These are phyloP conservation scores for Dysmachus trigonus DNA, from an alignment of 2,888 invertebrate genomes.

Conservation along the genomic window DNA sequence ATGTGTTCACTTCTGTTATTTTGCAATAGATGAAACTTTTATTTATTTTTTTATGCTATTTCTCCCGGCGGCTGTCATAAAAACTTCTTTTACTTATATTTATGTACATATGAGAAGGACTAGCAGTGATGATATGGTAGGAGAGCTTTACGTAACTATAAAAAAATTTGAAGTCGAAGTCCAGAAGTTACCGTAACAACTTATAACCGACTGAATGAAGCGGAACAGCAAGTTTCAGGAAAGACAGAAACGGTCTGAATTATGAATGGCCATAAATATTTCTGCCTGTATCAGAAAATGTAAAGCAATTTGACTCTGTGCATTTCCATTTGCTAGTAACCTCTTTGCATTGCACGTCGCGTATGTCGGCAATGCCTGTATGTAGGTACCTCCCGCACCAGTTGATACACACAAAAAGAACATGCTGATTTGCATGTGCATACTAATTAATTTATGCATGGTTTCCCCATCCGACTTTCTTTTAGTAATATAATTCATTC, in stretches of 20 bases:
- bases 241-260: conserved; percentile 10
- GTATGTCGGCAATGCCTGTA: not conserved
- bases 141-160: too few species aligned
- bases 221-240: not conserved
- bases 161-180: too few species aligned
- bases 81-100: too few species aligned
- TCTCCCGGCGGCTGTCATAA: too few species aligned
- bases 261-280: conserved; percentile 31
- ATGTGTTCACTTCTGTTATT: too few species aligned
- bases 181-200: not conserved
- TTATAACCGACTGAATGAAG: not conserved
- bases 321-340: conserved; percentile 28
- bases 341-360: conserved; percentile 15
- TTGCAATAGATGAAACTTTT: too few species aligned
- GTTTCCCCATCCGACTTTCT: conserved; percentile 36
- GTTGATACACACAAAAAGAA: conserved; percentile 27
- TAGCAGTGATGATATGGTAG: too few species aligned
- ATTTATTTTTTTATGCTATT: too few species aligned
- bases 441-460: conserved; percentile 37
- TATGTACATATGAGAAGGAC: too few species aligned
- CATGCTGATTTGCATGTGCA: conserved; percentile 36
- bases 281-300: conserved; percentile 10
- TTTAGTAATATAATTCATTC: conserved; percentile 35
- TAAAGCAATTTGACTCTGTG: not conserved
- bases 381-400: conserved; percentile 6